Conservation (phyloP, 2,797 vertebrate genomes). For the Gallirallus australis region DNA sequence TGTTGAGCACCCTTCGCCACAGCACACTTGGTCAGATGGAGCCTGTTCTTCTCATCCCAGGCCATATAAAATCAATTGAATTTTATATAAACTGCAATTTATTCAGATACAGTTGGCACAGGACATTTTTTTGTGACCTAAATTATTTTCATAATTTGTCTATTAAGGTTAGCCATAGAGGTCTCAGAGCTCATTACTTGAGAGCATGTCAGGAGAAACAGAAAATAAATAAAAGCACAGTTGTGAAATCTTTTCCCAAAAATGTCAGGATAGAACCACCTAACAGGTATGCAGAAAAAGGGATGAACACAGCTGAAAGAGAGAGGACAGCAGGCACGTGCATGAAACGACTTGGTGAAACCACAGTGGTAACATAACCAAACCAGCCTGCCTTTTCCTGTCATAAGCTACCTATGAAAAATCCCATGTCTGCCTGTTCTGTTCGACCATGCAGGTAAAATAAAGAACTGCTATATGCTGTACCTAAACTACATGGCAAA, state of each 20-base stretch:
- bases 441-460: not conserved
- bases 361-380: not conserved
- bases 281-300: not conserved
- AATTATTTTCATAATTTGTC: not conserved
- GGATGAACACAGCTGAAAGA: not conserved
- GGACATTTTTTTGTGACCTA: not conserved
- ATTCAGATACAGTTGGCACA: not conserved
- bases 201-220: not conserved
- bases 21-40: not conserved
- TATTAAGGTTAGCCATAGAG: not conserved
- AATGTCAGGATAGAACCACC: not conserved
- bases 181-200: not conserved
- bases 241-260: not conserved
- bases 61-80: not conserved
- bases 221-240: not conserved
- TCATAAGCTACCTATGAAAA: not conserved
- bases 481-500: not conserved
- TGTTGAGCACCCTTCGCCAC: not conserved
- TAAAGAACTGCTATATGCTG: not conserved
- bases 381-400: not conserved
- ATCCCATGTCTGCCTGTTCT: not conserved
- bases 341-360: not conserved
- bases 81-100: not conserved
- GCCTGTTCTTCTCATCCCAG: not conserved
- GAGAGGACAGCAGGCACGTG: not conserved